A percentile compares a stretch with the other conserved stretches of the same genome.
Evolutionary conservation across 2,888 invertebrate species (phyloP).

Genomic region (Pimpla rufipes): DNA sequence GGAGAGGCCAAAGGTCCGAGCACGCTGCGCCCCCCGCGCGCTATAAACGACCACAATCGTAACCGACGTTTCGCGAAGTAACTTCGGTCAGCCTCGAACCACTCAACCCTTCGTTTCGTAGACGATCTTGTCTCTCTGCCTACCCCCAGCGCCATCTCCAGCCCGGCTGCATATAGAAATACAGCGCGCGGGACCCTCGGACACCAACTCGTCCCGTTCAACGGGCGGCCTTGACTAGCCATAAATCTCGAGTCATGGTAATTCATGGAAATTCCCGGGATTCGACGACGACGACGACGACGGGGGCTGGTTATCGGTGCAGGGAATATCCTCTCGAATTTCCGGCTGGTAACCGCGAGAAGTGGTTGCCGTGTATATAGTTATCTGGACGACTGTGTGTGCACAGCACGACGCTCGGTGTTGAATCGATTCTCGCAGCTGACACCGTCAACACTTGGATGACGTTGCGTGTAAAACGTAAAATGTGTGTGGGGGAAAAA

Average conservation of each 20-base stretch:
- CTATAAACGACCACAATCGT: slow-evolving; percentile 38
- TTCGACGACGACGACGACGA: slow-evolving; percentile 14
- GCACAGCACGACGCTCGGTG: slow-evolving; percentile 9
- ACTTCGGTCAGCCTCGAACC: slow-evolving; percentile 28
- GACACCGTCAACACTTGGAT: too few species aligned
- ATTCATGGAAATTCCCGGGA: slow-evolving; percentile 69
- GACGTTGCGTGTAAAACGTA: too few species aligned
- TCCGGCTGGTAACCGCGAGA: slow-evolving; percentile 67
- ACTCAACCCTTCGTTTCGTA: not conserved
- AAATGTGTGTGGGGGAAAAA: too few species aligned
- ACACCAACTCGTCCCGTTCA: not conserved
- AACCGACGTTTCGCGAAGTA: slow-evolving; percentile 37
- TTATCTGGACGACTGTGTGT: not conserved
- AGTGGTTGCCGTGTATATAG: slow-evolving; percentile 39
- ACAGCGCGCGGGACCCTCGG: slow-evolving; percentile 1
- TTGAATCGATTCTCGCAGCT: slow-evolving; percentile 51
- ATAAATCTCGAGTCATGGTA: slow-evolving; percentile 69
- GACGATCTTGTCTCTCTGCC: slow-evolving; percentile 7
- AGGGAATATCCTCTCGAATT: slow-evolving; percentile 68
- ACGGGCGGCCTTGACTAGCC: not conserved
- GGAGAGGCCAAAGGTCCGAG: slow-evolving; percentile 32
- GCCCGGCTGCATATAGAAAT: not conserved
- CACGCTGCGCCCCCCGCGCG: too few species aligned
- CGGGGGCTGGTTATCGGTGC: slow-evolving; percentile 43
- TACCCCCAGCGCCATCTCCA: not conserved